Evolutionary conservation across 1,140 invertebrate species (phyloP).

Genomic region (Branchinecta lindahli): DNA sequence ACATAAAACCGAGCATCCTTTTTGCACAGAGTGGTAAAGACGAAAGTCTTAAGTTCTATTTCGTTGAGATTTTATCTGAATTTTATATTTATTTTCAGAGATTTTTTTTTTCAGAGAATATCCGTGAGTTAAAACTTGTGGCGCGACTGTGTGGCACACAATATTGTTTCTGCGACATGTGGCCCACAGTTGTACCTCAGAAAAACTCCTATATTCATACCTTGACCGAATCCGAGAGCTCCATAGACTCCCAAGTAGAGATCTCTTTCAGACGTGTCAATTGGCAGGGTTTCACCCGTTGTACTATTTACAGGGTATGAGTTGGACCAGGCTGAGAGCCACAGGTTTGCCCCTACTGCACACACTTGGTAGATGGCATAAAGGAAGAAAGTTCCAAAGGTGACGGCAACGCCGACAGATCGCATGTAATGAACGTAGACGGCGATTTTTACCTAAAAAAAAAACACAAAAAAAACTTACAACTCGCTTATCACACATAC

Average conservation of each 20-base stretch:
- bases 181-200: no score
- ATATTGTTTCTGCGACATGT: no score
- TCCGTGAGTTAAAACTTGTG: no score
- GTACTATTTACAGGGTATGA: conserved; percentile 25
- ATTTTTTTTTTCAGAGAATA: no score
- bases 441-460: conserved; percentile 48
- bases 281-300: conserved; percentile 31
- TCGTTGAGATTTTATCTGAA: no score
- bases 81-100: no score
- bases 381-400: conserved; percentile 57
- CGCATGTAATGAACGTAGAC: conserved; percentile 80
- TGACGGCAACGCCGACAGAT: conserved; percentile 60
- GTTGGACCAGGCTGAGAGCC: conserved; percentile 75
- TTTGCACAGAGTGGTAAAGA: no score
- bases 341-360: conserved; percentile 78
- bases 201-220: no score
- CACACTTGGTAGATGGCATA: conserved; percentile 71
- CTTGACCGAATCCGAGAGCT: conserved; percentile 68
- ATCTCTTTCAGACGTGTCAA: conserved; percentile 39
- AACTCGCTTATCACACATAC: no score
- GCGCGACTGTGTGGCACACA: no score
- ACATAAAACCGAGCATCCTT: no score
- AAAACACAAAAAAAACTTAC: not conserved
- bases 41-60: no score
- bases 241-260: conserved; percentile 77